A percentile compares a stretch with the other conserved stretches of the same genome.
Evolutionary conservation across 2,888 invertebrate genomes (phyloP).

Genomic region (Philereme transversata): DNA sequence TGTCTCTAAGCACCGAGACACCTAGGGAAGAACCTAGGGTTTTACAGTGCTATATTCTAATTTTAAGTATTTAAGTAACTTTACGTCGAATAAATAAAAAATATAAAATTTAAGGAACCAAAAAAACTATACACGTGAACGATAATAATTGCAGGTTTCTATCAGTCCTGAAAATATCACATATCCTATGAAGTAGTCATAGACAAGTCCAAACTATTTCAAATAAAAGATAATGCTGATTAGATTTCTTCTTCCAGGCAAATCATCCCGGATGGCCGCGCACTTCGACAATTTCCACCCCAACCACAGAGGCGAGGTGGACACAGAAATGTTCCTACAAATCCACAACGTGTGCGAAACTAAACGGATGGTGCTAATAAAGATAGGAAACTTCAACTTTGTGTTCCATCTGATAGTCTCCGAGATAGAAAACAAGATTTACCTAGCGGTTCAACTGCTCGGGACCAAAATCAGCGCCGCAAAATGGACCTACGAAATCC

Average conservation of each 20-base stretch:
- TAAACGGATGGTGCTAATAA: slow-evolving; percentile 49
- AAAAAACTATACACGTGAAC: too few species aligned
- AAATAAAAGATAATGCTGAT: too few species aligned
- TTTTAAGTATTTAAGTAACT: too few species aligned
- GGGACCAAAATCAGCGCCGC: slow-evolving; percentile 58
- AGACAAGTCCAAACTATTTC: too few species aligned
- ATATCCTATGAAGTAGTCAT: too few species aligned
- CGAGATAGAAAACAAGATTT: slow-evolving; percentile 44
- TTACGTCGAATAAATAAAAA: too few species aligned
- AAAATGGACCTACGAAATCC: slow-evolving; percentile 69
- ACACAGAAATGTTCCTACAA: slow-evolving; percentile 53
- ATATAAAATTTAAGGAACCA: too few species aligned
- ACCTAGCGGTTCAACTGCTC: slow-evolving; percentile 57
- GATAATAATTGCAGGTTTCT: too few species aligned
- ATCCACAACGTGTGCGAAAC: slow-evolving; percentile 39
- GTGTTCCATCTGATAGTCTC: slow-evolving; percentile 57
- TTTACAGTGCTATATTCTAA: too few species aligned
- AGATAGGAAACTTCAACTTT: slow-evolving; percentile 56
- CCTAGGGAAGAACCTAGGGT: too few species aligned
- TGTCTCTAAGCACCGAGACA: too few species aligned
- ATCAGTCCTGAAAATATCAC: too few species aligned
- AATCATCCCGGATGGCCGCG: slow-evolving; percentile 50
- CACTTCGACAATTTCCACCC: slow-evolving; percentile 61
- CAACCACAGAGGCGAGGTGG: slow-evolving; percentile 49
- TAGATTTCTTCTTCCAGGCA: slow-evolving; percentile 51